Evolutionary conservation across 2,113 vertebrate species (phyloP).

Genomic region (Hemiprocne comata): DNA sequence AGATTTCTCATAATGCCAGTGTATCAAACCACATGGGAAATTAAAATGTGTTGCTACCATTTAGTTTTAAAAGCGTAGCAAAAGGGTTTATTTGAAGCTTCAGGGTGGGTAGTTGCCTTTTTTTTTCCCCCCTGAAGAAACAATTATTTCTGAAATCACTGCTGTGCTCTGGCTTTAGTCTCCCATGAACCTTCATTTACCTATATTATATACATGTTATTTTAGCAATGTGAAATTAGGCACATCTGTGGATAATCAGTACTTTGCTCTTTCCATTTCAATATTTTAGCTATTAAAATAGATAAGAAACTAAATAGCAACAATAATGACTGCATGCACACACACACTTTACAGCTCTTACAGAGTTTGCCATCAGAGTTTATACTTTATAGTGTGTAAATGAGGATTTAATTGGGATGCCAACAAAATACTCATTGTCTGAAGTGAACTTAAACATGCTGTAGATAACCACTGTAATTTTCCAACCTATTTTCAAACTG

Average conservation of each 20-base stretch:
- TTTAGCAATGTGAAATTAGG: conserved; percentile 23
- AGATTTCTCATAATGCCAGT: not conserved
- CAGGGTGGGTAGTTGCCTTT: not conserved
- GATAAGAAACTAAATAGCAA: not conserved
- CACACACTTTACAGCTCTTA: not conserved
- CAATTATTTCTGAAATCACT: conserved; percentile 31
- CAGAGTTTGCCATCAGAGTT: not conserved
- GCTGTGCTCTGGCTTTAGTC: conserved; percentile 13
- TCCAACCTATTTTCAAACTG: not conserved
- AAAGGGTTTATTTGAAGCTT: conserved; percentile 32
- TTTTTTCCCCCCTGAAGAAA: not conserved
- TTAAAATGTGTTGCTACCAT: conserved; percentile 31
- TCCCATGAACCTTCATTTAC: not conserved
- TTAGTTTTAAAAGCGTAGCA: conserved; percentile 48
- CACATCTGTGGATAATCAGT: conserved; percentile 21
- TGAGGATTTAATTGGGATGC: conserved; percentile 18
- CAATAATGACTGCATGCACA: not conserved
- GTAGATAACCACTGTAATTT: conserved; percentile 27
- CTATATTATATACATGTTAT: not conserved
- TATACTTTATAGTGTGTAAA: not conserved
- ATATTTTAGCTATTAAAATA: conserved; percentile 37
- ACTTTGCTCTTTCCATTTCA: conserved; percentile 18
- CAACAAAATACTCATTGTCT: not conserved
- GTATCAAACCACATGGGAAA: conserved; percentile 38
- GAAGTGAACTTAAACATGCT: not conserved